These are phyloP conservation scores for Umimayanthus kanabou DNA, from an alignment of 92 coral and sea anemone species.

Conservation along the genomic window DNA sequence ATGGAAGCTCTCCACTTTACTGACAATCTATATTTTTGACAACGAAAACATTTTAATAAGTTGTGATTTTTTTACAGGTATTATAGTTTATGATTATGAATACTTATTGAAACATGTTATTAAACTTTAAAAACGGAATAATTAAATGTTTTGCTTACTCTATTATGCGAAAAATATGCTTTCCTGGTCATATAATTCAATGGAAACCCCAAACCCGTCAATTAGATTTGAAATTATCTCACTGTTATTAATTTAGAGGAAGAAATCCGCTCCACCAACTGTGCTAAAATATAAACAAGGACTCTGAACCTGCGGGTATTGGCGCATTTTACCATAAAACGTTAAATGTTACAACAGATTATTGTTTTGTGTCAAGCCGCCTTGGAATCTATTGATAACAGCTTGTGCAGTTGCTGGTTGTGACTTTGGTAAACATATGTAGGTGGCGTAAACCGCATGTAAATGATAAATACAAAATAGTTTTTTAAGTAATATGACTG, in stretches of 20 bases:
- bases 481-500: background rate
- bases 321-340: background rate
- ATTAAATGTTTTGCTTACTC: conserved; percentile 1
- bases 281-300: conserved; percentile 13
- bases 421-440: conserved; percentile 14
- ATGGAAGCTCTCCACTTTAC: background rate
- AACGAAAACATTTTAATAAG: background rate
- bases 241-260: conserved; percentile 33
- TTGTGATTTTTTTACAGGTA: conserved; percentile 11
- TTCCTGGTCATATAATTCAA: background rate
- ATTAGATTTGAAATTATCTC: conserved; percentile 8
- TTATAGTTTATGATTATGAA: background rate
- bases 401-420: conserved; percentile 39
- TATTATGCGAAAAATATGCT: background rate
- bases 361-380: conserved; percentile 28
- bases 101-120: background rate
- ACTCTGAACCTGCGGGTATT: conserved; percentile 3
- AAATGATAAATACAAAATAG: background rate
- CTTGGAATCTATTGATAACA: conserved; percentile 14
- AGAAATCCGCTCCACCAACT: background rate
- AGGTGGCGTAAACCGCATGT: conserved; percentile 37
- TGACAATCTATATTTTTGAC: background rate
- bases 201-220: conserved; percentile 21
- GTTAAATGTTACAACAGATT: background rate
- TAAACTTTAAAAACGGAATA: conserved; percentile 11